A percentile compares a stretch with the other conserved stretches of the same genome.
These are phyloP conservation scores for Achroia grisella DNA, from an alignment of 1,140 invertebrate species.

Conservation along the genomic window DNA sequence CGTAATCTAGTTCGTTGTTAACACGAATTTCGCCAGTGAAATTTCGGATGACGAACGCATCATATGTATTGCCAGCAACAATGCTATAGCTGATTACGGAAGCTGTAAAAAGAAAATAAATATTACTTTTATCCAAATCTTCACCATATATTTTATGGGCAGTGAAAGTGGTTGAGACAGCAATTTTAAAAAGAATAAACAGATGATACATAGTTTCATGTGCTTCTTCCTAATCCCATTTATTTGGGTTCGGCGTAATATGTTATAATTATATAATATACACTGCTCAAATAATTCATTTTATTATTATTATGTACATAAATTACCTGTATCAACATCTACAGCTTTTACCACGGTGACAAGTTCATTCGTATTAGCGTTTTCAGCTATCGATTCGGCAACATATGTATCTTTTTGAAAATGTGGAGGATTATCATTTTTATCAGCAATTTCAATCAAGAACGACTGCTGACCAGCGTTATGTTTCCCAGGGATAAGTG, in stretches of 20 bases:
- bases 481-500: constrained; percentile 78
- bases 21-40: constrained; percentile 88
- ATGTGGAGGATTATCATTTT: constrained; percentile 90
- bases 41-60: constrained; percentile 85
- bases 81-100: constrained; percentile 88
- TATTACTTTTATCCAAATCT: no score
- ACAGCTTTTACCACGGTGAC: constrained; percentile 88
- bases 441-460: constrained; percentile 91
- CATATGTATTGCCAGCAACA: constrained; percentile 82
- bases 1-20: constrained; percentile 85
- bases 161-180: no score
- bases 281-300: neutral
- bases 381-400: constrained; percentile 86
- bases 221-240: no score
- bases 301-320: constrained; percentile 4
- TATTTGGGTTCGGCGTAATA: no score
- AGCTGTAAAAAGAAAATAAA: constrained; percentile 72
- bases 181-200: no score
- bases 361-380: constrained; percentile 84
- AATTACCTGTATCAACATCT: constrained; percentile 81
- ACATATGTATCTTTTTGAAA: constrained; percentile 84
- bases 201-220: no score
- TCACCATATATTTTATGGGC: no score
- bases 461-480: constrained; percentile 85
- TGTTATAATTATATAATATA: no score